phyloP scores from a whole-genome alignment of 2,888 invertebrate genomes.

The Drosophila tanythrix region DNA sequence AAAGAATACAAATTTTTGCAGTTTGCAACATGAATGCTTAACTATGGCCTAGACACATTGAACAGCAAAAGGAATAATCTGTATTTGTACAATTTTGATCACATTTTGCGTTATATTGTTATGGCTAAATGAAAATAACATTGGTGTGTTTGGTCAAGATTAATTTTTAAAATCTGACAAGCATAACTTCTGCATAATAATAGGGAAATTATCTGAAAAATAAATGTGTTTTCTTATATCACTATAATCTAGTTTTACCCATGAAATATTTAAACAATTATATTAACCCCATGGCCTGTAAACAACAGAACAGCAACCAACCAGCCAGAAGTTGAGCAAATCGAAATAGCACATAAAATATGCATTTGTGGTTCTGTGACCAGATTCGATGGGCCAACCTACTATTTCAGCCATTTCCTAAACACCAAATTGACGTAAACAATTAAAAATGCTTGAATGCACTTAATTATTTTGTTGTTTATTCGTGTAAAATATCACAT shows the following conservation, averaged over 20 bases:
- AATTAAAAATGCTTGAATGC: slow-evolving; percentile 81
- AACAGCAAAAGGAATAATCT: background rate
- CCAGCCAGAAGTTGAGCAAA: slow-evolving; percentile 27
- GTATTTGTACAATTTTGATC: background rate
- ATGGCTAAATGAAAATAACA: background rate
- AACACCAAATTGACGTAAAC: slow-evolving; percentile 70
- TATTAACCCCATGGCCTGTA: background rate
- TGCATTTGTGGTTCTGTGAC: slow-evolving; percentile 42
- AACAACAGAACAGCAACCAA: slow-evolving; percentile 8
- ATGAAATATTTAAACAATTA: background rate
- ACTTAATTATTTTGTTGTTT: slow-evolving; percentile 76
- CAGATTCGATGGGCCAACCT: slow-evolving; percentile 5
- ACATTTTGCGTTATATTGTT: background rate
- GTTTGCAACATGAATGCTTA: background rate
- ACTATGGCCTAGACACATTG: background rate
- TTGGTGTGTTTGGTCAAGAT: no score
- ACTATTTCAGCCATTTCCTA: slow-evolving; percentile 31
- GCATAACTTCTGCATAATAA: background rate
- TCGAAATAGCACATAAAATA: slow-evolving; percentile 60
- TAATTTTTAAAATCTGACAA: background rate
- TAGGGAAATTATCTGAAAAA: background rate
- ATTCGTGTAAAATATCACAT: slow-evolving; percentile 58
- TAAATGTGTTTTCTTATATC: background rate
- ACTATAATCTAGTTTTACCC: background rate
- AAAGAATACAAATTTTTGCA: slow-evolving; percentile 26